Conservation (phyloP, 2,888 invertebrate species). For the Spatulosminthurus flaviceps region DNA sequence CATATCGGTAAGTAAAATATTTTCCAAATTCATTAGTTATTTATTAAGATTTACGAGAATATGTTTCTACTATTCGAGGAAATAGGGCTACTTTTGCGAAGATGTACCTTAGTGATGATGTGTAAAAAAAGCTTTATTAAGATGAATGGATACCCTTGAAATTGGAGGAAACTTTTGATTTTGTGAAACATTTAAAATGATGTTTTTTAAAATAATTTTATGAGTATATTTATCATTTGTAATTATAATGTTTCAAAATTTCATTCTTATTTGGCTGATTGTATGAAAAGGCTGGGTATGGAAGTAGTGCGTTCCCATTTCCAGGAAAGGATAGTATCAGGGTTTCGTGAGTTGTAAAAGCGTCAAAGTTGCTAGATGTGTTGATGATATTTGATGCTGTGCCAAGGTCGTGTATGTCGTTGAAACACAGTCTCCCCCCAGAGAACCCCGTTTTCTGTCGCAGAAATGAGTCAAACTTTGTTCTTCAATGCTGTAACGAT, state of each 20-base stretch:
- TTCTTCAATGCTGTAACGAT: slow-evolving; percentile 70
- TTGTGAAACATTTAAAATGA: too few relatives aligned
- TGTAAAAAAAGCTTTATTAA: too few relatives aligned
- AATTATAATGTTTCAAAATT: too few relatives aligned
- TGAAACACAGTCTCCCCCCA: slow-evolving; percentile 72
- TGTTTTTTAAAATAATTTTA: too few relatives aligned
- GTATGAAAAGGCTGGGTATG: too few relatives aligned
- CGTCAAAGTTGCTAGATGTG: slow-evolving; percentile 27
- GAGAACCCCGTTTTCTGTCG: slow-evolving; percentile 71
- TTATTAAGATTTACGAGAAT: neutral
- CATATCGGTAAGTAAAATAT: slow-evolving; percentile 77
- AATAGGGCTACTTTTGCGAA: neutral
- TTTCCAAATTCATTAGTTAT: too few relatives aligned
- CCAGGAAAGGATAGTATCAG: neutral
- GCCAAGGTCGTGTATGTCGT: slow-evolving; percentile 70
- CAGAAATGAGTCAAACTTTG: slow-evolving; percentile 66
- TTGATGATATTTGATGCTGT: slow-evolving; percentile 37
- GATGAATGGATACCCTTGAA: too few relatives aligned
- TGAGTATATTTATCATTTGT: slow-evolving; percentile 29
- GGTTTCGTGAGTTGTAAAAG: neutral
- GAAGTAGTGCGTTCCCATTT: too few relatives aligned
- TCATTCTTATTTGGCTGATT: too few relatives aligned
- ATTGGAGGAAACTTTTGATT: too few relatives aligned
- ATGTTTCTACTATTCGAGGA: neutral
- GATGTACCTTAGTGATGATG: too few relatives aligned